Evolutionary conservation across 2,888 invertebrate genomes (phyloP).

Genomic region (Galerucella nymphaeae): DNA sequence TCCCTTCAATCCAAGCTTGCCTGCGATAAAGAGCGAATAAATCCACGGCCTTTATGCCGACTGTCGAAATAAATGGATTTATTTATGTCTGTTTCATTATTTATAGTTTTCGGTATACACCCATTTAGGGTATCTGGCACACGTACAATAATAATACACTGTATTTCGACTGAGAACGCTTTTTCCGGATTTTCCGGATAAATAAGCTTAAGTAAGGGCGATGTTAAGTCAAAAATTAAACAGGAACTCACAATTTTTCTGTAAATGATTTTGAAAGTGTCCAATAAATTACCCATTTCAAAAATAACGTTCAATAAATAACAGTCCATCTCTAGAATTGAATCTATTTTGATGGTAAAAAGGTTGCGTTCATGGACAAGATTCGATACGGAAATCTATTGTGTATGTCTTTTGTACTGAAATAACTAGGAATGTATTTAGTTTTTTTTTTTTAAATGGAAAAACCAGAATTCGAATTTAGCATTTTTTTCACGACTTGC

Average conservation of each 20-base stretch:
- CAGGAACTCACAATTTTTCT: no score
- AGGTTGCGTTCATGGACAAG: slow-evolving; percentile 19
- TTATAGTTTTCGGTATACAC: slow-evolving; percentile 60
- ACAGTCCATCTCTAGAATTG: background rate
- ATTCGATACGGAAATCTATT: slow-evolving; percentile 27
- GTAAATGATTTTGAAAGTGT: no score
- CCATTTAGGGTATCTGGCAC: slow-evolving; percentile 49
- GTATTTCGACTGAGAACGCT: background rate
- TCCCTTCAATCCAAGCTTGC: slow-evolving; percentile 6
- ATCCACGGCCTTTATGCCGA: slow-evolving; percentile 54
- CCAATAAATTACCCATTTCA: background rate
- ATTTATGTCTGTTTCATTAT: slow-evolving; percentile 60
- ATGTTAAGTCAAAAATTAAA: background rate
- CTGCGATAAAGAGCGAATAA: slow-evolving; percentile 47
- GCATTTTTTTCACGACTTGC: background rate
- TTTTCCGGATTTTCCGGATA: background rate
- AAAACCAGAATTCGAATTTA: background rate
- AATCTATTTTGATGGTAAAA: slow-evolving; percentile 12
- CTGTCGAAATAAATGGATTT: slow-evolving; percentile 59
- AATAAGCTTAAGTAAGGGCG: background rate
- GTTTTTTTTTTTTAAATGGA: slow-evolving; percentile 2
- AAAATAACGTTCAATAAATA: background rate
- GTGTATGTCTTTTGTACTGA: slow-evolving; percentile 22
- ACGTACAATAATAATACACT: slow-evolving; percentile 28
- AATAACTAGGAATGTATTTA: slow-evolving; percentile 3